phyloP scores from a whole-genome alignment of 1,140 invertebrate species.

The Lethrus apterus region DNA sequence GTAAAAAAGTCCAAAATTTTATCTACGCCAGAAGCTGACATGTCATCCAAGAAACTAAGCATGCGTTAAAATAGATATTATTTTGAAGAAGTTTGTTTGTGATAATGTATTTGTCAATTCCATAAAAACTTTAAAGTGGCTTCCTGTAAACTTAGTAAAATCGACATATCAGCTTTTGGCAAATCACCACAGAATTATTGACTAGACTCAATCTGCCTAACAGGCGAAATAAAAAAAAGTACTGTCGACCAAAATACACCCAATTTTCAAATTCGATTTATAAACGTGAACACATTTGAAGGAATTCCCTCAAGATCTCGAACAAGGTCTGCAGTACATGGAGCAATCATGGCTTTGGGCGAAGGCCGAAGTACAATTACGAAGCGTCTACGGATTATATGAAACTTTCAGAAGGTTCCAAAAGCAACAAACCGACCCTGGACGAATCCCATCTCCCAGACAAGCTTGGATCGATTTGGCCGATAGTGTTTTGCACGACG shows the following conservation, averaged over 20 bases:
- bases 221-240: background rate
- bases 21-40: no score
- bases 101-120: no score
- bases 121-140: no score
- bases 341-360: constrained; percentile 51
- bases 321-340: constrained; percentile 39
- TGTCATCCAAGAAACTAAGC: no score
- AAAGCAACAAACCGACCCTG: constrained; percentile 43
- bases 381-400: constrained; percentile 51
- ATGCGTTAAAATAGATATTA: no score
- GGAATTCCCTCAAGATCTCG: constrained; percentile 30
- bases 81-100: no score
- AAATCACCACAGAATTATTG: no score
- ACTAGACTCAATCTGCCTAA: background rate
- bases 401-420: constrained; percentile 51
- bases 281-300: constrained; percentile 13
- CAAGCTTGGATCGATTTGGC: constrained; percentile 54
- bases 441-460: constrained; percentile 42
- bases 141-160: no score
- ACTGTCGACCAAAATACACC: no score
- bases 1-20: no score
- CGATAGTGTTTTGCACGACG: constrained; percentile 52
- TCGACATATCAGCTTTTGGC: no score
- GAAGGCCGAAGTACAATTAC: constrained; percentile 45
- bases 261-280: background rate